Conservation (phyloP, 2,888 invertebrate genomes). For the Macropis europaea region DNA sequence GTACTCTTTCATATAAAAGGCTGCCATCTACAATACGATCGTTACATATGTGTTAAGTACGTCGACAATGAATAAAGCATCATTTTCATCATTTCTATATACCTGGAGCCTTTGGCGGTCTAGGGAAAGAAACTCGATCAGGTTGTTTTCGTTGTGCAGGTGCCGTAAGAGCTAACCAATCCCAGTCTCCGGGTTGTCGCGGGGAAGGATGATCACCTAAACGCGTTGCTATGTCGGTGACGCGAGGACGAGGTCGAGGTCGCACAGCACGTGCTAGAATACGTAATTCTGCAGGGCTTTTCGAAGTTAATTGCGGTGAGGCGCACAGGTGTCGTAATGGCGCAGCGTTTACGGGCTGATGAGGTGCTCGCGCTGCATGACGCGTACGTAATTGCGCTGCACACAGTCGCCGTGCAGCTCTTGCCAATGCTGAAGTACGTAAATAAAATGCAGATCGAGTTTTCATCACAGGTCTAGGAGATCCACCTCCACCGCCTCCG, state of each 20-base stretch:
- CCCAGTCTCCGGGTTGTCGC: constrained; percentile 81
- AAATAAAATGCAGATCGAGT: constrained; percentile 98
- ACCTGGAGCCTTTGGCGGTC: constrained; percentile 94
- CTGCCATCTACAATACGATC: constrained; percentile 85
- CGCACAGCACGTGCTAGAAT: constrained; percentile 74
- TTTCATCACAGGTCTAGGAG: constrained; percentile 97
- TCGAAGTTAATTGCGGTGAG: constrained; percentile 74
- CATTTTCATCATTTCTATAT: too few relatives aligned
- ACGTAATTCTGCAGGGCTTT: constrained; percentile 73
- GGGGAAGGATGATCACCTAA: constrained; percentile 83
- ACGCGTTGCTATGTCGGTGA: constrained; percentile 87
- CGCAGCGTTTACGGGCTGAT: constrained; percentile 80
- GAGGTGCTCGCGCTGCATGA: constrained; percentile 94
- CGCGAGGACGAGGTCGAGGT: constrained; percentile 79
- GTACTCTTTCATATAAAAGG: constrained; percentile 91
- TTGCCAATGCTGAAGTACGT: constrained; percentile 93
- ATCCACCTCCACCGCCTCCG: constrained; percentile 77
- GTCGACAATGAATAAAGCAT: too few relatives aligned
- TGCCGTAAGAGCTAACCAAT: constrained; percentile 88
- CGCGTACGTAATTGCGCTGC: constrained; percentile 90
- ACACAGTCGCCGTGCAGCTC: constrained; percentile 93
- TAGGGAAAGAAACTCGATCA: constrained; percentile 91
- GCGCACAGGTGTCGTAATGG: constrained; percentile 78
- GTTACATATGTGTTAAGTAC: background rate
- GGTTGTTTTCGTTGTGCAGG: constrained; percentile 90